These are phyloP conservation scores for Sisor rabdophorus DNA, from an alignment of 2,113 vertebrate species.

Conservation along the genomic window DNA sequence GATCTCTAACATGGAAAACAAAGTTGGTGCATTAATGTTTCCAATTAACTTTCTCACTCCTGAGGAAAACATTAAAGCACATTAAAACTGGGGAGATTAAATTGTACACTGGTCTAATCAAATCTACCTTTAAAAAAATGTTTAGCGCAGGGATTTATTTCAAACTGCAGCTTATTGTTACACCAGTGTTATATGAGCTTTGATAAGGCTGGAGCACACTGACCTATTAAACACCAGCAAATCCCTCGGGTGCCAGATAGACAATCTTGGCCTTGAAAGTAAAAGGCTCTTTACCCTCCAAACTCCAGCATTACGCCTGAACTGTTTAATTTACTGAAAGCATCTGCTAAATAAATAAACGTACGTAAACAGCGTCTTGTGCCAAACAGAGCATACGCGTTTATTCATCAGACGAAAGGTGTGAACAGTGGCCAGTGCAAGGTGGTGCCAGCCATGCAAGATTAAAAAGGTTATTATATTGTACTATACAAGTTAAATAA, in stretches of 20 bases:
- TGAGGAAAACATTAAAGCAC: background rate
- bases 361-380: background rate
- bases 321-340: constrained; percentile 23
- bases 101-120: background rate
- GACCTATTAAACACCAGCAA: constrained; percentile 18
- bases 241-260: constrained; percentile 2
- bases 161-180: background rate
- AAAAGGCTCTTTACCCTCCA: constrained; percentile 4
- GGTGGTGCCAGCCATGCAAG: background rate
- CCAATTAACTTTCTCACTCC: background rate
- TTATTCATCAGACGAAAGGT: background rate
- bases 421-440: background rate
- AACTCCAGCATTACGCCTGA: constrained; percentile 1
- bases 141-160: background rate
- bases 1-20: background rate
- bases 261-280: constrained; percentile 12
- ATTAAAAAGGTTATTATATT: background rate
- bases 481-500: background rate
- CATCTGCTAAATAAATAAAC: constrained; percentile 14
- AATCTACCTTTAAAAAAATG: background rate
- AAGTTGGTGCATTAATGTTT: background rate
- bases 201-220: constrained; percentile 1
- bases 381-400: background rate
- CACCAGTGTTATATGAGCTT: background rate
- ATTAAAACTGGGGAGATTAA: background rate